Conservation (phyloP, 2,113 vertebrate genomes). For the Malurus elegans region DNA sequence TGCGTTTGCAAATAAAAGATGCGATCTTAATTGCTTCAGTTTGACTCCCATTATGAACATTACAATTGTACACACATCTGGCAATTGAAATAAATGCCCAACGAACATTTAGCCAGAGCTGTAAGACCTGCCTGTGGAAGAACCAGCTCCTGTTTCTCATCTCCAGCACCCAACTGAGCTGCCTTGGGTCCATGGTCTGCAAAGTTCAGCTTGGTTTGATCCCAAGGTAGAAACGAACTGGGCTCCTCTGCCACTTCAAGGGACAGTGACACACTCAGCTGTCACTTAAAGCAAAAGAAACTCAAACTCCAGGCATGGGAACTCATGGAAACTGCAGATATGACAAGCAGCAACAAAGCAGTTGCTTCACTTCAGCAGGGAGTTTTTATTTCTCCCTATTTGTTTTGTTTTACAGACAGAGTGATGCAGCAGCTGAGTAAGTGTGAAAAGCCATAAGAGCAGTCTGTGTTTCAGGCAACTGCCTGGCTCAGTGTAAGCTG, state of each 20-base stretch:
- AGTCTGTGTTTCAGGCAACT: neutral
- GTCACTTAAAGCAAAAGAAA: neutral
- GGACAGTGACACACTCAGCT: neutral
- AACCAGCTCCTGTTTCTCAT: neutral
- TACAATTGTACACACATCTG: accelerated
- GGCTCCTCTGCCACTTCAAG: neutral
- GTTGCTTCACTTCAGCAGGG: neutral
- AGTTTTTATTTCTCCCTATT: neutral
- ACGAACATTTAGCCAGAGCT: neutral
- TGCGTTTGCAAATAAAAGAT: neutral
- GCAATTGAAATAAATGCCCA: neutral
- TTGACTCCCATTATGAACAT: neutral
- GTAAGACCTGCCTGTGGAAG: neutral
- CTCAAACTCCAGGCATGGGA: neutral
- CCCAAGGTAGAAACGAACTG: neutral
- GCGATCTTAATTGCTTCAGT: neutral
- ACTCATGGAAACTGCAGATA: neutral
- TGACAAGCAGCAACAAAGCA: neutral
- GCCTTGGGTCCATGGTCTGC: neutral
- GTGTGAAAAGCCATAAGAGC: neutral
- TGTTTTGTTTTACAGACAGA: neutral
- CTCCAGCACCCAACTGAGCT: neutral
- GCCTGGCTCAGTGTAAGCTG: neutral
- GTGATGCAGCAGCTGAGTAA: neutral
- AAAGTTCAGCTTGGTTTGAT: neutral